Conservation (phyloP, 2,797 vertebrate species). For the Notolabrus celidotus region DNA sequence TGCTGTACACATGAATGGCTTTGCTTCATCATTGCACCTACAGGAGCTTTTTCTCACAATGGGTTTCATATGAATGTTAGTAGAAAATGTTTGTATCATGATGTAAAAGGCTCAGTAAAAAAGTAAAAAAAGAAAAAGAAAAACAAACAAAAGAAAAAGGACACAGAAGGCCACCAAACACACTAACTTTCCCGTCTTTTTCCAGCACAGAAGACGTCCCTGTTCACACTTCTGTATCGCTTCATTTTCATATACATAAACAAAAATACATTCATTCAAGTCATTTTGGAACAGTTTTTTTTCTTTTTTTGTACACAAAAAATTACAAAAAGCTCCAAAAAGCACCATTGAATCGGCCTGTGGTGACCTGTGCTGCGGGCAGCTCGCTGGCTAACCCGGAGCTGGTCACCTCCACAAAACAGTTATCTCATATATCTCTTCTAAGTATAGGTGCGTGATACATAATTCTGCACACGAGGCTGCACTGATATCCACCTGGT, state of each 20-base stretch:
- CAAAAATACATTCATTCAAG: constrained; percentile 91
- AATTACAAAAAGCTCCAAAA: constrained; percentile 89
- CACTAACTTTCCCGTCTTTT: constrained; percentile 63
- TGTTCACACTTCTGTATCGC: constrained; percentile 80
- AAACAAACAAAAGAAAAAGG: constrained; percentile 52
- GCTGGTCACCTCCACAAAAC: constrained; percentile 82
- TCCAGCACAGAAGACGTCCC: constrained; percentile 76
- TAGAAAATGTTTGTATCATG: constrained; percentile 83
- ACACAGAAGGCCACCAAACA: constrained; percentile 86
- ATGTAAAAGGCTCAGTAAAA: constrained; percentile 86
- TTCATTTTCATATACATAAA: constrained; percentile 82
- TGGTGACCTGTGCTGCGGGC: constrained; percentile 70
- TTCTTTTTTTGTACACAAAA: constrained; percentile 82
- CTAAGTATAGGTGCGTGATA: constrained; percentile 77
- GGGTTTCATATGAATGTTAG: constrained; percentile 79
- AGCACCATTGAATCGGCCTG: constrained; percentile 90
- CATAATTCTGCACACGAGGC: constrained; percentile 73
- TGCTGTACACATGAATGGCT: constrained; percentile 76
- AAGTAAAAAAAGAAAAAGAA: constrained; percentile 48
- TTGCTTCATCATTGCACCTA: constrained; percentile 82
- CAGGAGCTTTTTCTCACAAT: constrained; percentile 69
- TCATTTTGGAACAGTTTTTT: constrained; percentile 88
- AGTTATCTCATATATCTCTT: constrained; percentile 81
- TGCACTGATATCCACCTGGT: constrained; percentile 68
- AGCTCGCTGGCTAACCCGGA: constrained; percentile 59